Base-by-base conservation (phyloP, 2,888 invertebrate genomes). In the Unio delphinus region DNA sequence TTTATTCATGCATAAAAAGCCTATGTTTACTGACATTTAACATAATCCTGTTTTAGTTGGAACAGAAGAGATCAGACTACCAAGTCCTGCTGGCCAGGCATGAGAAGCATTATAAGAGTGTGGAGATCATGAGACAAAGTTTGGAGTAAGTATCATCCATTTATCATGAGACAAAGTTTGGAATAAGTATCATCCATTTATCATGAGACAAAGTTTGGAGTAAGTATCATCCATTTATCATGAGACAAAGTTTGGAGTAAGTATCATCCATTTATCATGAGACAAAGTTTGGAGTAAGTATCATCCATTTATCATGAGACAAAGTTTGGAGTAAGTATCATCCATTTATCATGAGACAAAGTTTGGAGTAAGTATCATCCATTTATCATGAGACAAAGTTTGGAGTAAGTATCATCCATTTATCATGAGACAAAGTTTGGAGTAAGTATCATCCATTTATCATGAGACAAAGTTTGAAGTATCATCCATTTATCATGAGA, bases 21-120 rank as follows among this genome's bases (percentile, higher is more conserved):
- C 45, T 45, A 2, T 45, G 0, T 45, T 45, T 45, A 45, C 45
- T n/a, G 30, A 61, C n/a, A n/a, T 26, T 6, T 20, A 55, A 56
- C 55, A 7, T 70, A n/a, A 67, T 67, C 64, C 55, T 68, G 64
- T 74, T 82, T 85, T 72, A 92, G 92, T 91, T 99, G 4, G 91
- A 94, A 56, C 92, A 93, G 83, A 93, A 96, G 75, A 97, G 97
- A 5, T 95, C 96, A 0, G 95, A 99, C 90, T 96, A 94, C 86
- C 94, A 96, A 71, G 92, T 93, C 55, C 92, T 99, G 80, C 83
- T 95, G 30, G 91, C 93, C 66, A 93, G 94, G 81, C 97, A 99
- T 88, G 92, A 93, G 66, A 92, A 94, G 67, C 98, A 98, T 90
- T 95, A 95, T 87, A 76, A 78, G 34, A 87, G 86, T 72, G 78